Evolutionary conservation across 2,888 invertebrate species (phyloP).

Genomic region (Conus canariensis): DNA sequence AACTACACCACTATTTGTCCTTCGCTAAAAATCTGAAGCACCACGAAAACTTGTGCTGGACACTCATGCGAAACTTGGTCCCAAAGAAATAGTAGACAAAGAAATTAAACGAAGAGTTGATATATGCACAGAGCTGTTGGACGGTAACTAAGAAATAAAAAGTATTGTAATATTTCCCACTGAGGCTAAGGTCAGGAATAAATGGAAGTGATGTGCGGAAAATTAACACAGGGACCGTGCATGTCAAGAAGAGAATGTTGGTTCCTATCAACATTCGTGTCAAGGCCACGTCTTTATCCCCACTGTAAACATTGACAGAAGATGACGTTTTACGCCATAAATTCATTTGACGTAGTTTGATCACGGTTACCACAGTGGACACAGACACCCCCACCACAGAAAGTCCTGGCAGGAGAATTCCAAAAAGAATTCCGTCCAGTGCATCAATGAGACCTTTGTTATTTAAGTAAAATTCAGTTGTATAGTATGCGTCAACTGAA

Average conservation of each 20-base stretch:
- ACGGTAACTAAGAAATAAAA: not conserved
- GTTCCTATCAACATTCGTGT: slow-evolving; percentile 6
- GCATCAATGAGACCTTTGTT: not conserved
- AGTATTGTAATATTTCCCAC: not conserved
- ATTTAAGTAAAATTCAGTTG: not conserved
- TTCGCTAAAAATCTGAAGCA: no score
- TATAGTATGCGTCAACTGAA: not conserved
- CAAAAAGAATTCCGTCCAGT: not conserved
- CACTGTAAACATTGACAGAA: not conserved
- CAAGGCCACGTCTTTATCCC: not conserved
- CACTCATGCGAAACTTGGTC: no score
- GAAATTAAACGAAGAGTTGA: not conserved
- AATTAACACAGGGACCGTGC: not conserved
- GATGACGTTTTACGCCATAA: not conserved
- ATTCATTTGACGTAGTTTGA: not conserved
- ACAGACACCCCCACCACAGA: not conserved
- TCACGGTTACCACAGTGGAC: not conserved
- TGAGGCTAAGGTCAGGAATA: not conserved
- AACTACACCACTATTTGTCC: no score
- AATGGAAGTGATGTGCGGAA: not conserved
- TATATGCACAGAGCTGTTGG: not conserved
- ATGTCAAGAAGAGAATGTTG: not conserved
- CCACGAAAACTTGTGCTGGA: no score
- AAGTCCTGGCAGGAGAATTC: not conserved
- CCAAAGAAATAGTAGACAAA: not conserved